Conservation (phyloP, 2,113 vertebrate species). For the Zootoca vivipara region DNA sequence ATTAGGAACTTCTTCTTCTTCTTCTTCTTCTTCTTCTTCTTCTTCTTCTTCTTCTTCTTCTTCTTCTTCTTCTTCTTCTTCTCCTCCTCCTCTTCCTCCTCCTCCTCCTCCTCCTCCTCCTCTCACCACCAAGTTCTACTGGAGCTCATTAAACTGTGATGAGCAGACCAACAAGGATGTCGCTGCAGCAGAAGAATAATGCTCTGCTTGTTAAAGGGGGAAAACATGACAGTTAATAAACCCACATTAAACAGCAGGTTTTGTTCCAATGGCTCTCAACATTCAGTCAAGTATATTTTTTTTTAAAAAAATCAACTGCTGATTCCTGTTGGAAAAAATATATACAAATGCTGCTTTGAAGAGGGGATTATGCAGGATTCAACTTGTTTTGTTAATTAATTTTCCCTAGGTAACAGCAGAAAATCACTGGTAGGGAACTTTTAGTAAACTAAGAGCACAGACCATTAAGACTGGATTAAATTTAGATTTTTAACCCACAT, state of each 20-base stretch:
- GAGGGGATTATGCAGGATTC: slow-evolving; percentile 66
- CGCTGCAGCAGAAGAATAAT: slow-evolving; percentile 28
- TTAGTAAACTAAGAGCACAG: slow-evolving; percentile 31
- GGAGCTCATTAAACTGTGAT: slow-evolving; percentile 22
- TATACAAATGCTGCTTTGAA: slow-evolving; percentile 48
- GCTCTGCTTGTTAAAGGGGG: rapidly evolving
- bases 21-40: too few species aligned
- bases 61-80: not conserved
- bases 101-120: too few species aligned
- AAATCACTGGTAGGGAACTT: slow-evolving; percentile 52
- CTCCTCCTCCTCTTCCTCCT: not conserved
- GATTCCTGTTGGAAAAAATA: slow-evolving; percentile 63
- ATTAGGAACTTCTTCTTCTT: not conserved
- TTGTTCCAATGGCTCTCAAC: slow-evolving; percentile 52
- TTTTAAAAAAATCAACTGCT: slow-evolving; percentile 60
- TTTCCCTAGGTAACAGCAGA: slow-evolving; percentile 51
- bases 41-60: not conserved
- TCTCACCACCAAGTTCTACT: not conserved
- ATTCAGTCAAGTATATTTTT: slow-evolving; percentile 49
- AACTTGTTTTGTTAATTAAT: slow-evolving; percentile 66
- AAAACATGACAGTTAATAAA: slow-evolving; percentile 48
- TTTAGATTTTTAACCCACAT: slow-evolving; percentile 56
- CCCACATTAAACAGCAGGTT: slow-evolving; percentile 44
- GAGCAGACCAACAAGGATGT: not conserved
- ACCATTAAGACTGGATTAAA: slow-evolving; percentile 64